Conservation (phyloP, 2,797 vertebrate species). For the Poecilia picta region DNA sequence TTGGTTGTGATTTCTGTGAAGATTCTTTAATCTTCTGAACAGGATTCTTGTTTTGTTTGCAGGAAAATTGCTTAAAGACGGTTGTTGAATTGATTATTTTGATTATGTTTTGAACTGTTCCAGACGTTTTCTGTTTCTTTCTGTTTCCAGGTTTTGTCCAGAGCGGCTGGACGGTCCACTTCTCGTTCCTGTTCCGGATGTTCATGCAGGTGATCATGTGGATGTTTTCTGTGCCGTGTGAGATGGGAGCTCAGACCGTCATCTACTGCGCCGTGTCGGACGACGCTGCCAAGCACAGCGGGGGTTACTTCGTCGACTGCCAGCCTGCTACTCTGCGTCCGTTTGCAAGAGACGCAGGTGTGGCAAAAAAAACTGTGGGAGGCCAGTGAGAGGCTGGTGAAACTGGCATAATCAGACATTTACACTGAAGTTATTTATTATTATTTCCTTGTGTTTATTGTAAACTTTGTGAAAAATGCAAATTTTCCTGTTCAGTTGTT, state of each 20-base stretch:
- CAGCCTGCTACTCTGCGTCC: conserved; percentile 70
- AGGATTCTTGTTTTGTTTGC: background rate
- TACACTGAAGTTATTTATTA: background rate
- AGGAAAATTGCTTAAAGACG: background rate
- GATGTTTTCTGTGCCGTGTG: conserved; percentile 83
- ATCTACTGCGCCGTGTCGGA: conserved; percentile 82
- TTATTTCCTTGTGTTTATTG: background rate
- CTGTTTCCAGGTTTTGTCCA: conserved; percentile 78
- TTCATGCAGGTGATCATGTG: conserved; percentile 84
- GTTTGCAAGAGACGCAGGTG: conserved; percentile 81
- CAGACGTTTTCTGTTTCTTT: background rate
- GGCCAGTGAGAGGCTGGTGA: conserved; percentile 84
- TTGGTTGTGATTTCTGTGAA: background rate
- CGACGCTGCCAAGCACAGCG: conserved; percentile 74
- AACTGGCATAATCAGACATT: conserved; percentile 63
- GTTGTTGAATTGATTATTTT: background rate
- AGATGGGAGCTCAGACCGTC: conserved; percentile 83
- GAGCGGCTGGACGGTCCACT: conserved; percentile 83
- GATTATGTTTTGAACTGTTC: background rate
- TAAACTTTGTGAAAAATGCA: background rate
- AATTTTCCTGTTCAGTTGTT: background rate
- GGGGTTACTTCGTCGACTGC: conserved; percentile 83
- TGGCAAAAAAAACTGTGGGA: conserved; percentile 87
- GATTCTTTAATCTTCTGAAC: background rate
- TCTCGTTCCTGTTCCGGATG: conserved; percentile 81